A percentile compares a stretch with the other conserved stretches of the same genome.
These are phyloP conservation scores for Brassicogethes aeneus DNA, from an alignment of 2,888 invertebrate genomes.

Conservation along the genomic window DNA sequence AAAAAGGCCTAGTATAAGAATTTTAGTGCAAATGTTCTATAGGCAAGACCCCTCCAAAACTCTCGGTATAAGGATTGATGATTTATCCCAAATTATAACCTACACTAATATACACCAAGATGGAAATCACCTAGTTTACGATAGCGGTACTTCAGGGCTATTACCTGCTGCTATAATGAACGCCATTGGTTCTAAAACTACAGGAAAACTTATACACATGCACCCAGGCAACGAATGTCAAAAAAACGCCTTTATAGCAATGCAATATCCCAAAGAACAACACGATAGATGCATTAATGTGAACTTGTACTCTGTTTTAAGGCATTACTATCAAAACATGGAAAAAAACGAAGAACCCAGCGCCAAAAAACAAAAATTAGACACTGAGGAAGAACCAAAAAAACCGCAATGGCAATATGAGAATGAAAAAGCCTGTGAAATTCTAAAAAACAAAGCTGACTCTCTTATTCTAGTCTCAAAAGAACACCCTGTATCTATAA, in stretches of 20 bases:
- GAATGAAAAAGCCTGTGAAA: constrained; percentile 54
- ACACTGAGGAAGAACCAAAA: constrained; percentile 30
- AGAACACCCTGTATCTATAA: constrained; percentile 77
- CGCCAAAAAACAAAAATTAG: constrained; percentile 13
- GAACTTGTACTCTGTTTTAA: constrained; percentile 66
- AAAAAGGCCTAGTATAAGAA: constrained; percentile 67
- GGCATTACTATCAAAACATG: constrained; percentile 55
- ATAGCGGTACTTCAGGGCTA: constrained; percentile 81
- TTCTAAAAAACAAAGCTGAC: constrained; percentile 59
- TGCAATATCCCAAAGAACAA: constrained; percentile 70
- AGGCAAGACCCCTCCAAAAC: constrained; percentile 67
- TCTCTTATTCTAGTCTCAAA: constrained; percentile 70
- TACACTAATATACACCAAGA: constrained; percentile 71
- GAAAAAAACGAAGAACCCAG: constrained; percentile 11
- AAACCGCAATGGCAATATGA: constrained; percentile 62
- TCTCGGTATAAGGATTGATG: constrained; percentile 73
- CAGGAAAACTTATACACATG: constrained; percentile 61
- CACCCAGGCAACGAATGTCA: constrained; percentile 77
- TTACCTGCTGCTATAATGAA: constrained; percentile 75
- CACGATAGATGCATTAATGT: constrained; percentile 61
- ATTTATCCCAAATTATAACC: constrained; percentile 79
- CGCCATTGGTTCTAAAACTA: constrained; percentile 57
- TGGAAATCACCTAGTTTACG: constrained; percentile 74
- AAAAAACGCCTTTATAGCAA: constrained; percentile 65
- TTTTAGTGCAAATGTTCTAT: constrained; percentile 80